phyloP scores from a whole-genome alignment of 1,140 invertebrate genomes.

The Pararge aegeria region DNA sequence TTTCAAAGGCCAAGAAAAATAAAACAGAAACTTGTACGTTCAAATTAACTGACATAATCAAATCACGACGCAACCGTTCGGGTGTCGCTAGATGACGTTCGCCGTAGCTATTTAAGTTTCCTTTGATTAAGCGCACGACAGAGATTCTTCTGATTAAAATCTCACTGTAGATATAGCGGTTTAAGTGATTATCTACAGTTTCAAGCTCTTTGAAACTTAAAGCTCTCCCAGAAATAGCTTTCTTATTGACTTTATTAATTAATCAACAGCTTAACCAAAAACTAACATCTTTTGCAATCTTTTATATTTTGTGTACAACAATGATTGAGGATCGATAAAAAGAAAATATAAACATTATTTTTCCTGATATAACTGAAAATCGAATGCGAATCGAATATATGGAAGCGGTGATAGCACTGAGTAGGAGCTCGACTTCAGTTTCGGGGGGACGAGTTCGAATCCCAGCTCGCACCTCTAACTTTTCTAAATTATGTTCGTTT shows the following conservation, averaged over 20 bases:
- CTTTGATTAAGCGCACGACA: conserved; percentile 46
- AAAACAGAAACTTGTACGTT: neutral
- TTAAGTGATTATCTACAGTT: conserved; percentile 35
- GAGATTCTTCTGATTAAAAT: conserved; percentile 52
- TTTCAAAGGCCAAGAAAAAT: neutral
- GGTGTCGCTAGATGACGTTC: conserved; percentile 30
- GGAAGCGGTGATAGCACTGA: too few species aligned
- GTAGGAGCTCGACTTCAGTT: too few species aligned
- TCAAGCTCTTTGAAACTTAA: neutral
- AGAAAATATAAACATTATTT: too few species aligned
- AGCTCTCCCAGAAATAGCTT: neutral
- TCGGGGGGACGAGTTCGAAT: too few species aligned
- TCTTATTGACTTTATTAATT: neutral
- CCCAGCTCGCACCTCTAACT: too few species aligned
- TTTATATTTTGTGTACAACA: too few species aligned
- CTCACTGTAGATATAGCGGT: conserved; percentile 36
- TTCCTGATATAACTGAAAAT: too few species aligned
- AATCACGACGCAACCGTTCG: conserved; percentile 27
- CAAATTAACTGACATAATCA: conserved; percentile 22
- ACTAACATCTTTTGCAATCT: too few species aligned
- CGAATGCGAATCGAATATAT: too few species aligned
- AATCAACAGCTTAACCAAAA: neutral
- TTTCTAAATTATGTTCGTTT: too few species aligned
- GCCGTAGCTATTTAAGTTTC: conserved; percentile 36
- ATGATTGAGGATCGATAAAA: too few species aligned